Evolutionary conservation across 2,797 vertebrate species (phyloP), one percentile per base, ranked within the genome.

Genomic region (Scomberomorus guttatus): DNA sequence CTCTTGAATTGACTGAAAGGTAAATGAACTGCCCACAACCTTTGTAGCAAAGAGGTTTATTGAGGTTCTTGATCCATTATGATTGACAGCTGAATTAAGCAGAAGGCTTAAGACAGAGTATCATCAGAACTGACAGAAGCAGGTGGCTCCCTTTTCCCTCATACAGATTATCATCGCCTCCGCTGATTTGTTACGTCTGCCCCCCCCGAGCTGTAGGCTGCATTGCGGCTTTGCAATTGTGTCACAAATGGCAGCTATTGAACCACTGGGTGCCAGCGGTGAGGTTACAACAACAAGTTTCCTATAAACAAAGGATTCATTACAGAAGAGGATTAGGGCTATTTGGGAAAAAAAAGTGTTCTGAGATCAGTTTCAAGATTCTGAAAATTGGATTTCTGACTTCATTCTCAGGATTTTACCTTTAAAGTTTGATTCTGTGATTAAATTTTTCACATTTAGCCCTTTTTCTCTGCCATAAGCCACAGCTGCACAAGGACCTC

Each of bases 351-450:
- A 58, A 44, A 18, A 0, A 2, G 18, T 54, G 2, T 24, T 73
- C 29, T 62, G 63, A 18, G 20, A 44, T 63, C 14, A 34, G 13
- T 57, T 42, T 50, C 18, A 42, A 50, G 50, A 25, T 32, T 60
- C 15, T 29, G 7, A 66, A 39, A 13, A 54, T 59, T 48, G 3
- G 37, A 18, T 27, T 27, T 66, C 18, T 51, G 55, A 46, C 22
- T 68, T 81, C 55, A 56, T 44, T 61, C 70, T 80, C 60, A 77
- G 64, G 73, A 65, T 83, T 66, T 37, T 32, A 39, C 65, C 51
- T 72, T 37, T 37, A 20, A 74, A 67, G n/a, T 37, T 18, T 46
- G 12, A 68, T 15, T 51, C 18, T 79, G 48, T 2, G 32, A 44
- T 68, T 29, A 14, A 46, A 68, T 13, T 18, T 8, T 37, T 17